A percentile compares a stretch with the other conserved stretches of the same genome.
These are phyloP conservation scores for Noturus placidus DNA, from an alignment of 2,113 vertebrate genomes.

Conservation along the genomic window DNA sequence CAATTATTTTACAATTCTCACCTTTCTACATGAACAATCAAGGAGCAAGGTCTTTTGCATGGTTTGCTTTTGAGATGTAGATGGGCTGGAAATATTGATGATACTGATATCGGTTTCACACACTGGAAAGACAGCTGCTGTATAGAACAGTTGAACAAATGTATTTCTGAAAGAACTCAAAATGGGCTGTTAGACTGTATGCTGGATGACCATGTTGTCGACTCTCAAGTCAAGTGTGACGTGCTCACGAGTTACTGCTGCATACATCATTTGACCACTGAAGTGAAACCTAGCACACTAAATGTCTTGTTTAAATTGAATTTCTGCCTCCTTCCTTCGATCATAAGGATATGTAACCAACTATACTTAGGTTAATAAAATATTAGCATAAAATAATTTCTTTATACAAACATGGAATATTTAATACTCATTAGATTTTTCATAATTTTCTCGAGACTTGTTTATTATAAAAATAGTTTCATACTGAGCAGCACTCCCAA, in stretches of 20 bases:
- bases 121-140: background rate
- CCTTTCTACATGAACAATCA: background rate
- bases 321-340: background rate
- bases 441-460: background rate
- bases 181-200: background rate
- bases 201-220: background rate
- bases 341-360: background rate
- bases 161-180: background rate
- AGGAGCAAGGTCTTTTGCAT: background rate
- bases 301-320: background rate
- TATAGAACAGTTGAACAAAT: background rate
- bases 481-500: slow-evolving; percentile 8
- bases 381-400: background rate
- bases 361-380: background rate
- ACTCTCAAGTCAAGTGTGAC: background rate
- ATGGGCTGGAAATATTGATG: background rate
- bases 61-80: background rate
- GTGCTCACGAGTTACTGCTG: background rate
- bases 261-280: background rate
- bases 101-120: too few species aligned
- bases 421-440: background rate
- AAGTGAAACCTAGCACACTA: background rate
- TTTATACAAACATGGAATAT: background rate
- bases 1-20: background rate
- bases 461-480: slow-evolving; percentile 43